Evolutionary conservation across 2,797 vertebrate genomes (phyloP).

Genomic region (Basileuterus tristriatus): DNA sequence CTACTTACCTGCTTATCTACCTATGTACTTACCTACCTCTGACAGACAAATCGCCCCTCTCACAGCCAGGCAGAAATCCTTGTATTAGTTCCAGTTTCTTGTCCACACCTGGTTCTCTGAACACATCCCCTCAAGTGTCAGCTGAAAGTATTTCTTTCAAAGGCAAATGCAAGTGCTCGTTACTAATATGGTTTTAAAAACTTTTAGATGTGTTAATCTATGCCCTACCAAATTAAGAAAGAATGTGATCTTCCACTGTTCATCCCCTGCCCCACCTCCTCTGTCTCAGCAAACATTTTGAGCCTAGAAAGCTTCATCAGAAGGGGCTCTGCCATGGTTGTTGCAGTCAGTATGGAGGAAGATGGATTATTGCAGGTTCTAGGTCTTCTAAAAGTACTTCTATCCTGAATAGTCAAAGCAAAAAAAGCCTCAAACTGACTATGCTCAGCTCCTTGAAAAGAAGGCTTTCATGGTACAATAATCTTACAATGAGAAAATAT

Average conservation of each 20-base stretch:
- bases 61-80: not conserved
- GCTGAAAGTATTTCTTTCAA: not conserved
- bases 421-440: not conserved
- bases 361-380: not conserved
- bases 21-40: not conserved
- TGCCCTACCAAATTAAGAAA: not conserved
- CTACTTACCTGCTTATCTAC: no score
- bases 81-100: not conserved
- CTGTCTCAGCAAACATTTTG: not conserved
- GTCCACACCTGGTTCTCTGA: fast-evolving
- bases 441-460: not conserved
- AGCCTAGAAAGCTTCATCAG: not conserved
- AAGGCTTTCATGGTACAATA: not conserved
- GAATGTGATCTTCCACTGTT: not conserved
- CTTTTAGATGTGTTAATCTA: not conserved
- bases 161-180: fast-evolving
- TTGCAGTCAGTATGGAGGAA: not conserved
- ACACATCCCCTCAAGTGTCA: not conserved
- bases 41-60: not conserved
- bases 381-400: not conserved
- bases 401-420: not conserved
- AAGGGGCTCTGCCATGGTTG: not conserved
- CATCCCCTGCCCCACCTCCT: not conserved
- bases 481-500: not conserved
- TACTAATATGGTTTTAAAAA: not conserved